Conservation (phyloP, 2,797 vertebrate species). For the Spondyliosoma cantharus region DNA sequence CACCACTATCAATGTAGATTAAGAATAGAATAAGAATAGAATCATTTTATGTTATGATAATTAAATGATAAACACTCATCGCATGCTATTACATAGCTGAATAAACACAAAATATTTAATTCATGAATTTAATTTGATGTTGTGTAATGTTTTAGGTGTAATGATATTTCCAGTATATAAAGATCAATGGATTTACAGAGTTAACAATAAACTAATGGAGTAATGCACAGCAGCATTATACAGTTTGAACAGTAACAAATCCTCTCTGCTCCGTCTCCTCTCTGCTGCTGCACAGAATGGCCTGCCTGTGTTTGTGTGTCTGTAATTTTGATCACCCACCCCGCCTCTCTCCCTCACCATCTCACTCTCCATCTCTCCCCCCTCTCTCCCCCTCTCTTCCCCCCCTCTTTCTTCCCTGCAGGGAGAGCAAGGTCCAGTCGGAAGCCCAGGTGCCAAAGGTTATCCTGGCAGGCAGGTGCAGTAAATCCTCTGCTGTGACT, state of each 20-base stretch:
- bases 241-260: constrained; percentile 12
- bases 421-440: constrained; percentile 91
- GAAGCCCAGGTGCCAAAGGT: constrained; percentile 99
- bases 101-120: too few relatives aligned
- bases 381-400: constrained; percentile 1
- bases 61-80: too few relatives aligned
- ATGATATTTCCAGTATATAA: too few relatives aligned
- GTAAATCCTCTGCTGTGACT: constrained; percentile 92
- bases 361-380: constrained; percentile 10
- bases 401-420: constrained; percentile 77
- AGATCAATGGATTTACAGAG: too few relatives aligned
- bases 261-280: constrained; percentile 18
- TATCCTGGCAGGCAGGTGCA: constrained; percentile 99
- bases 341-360: constrained; percentile 24
- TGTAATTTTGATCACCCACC: constrained; percentile 53
- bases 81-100: too few relatives aligned
- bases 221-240: background rate
- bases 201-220: too few relatives aligned
- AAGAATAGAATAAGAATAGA: too few relatives aligned
- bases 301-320: constrained; percentile 51
- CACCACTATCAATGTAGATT: too few relatives aligned
- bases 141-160: too few relatives aligned
- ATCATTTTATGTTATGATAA: too few relatives aligned
- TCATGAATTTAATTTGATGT: too few relatives aligned
- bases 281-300: constrained; percentile 47